Evolutionary conservation across 2,113 vertebrate species (phyloP).

Genomic region (Corythornis madagascariensis): DNA sequence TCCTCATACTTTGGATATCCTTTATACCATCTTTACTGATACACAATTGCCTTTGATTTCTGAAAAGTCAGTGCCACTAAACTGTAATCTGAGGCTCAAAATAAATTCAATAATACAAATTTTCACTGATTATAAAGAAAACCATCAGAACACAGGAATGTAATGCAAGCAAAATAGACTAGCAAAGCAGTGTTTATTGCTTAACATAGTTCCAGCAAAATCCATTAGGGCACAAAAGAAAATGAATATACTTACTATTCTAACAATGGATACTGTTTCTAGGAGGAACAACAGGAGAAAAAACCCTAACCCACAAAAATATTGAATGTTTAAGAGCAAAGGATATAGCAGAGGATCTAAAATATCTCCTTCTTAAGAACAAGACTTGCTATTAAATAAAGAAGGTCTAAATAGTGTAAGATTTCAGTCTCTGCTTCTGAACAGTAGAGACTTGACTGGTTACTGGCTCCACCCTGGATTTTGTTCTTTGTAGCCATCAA

Average conservation of each 20-base stretch:
- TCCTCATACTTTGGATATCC: background rate
- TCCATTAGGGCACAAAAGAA: background rate
- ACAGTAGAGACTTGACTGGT: background rate
- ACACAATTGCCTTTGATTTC: background rate
- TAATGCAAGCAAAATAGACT: background rate
- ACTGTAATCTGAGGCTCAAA: background rate
- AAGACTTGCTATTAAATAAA: background rate
- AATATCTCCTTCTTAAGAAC: background rate
- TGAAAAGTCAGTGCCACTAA: background rate
- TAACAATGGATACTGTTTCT: background rate
- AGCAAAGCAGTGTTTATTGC: background rate
- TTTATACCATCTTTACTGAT: background rate
- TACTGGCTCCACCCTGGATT: background rate
- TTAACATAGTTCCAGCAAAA: background rate
- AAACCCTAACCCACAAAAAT: background rate
- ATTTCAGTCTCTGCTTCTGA: background rate
- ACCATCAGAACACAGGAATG: background rate
- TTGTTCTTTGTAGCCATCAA: background rate
- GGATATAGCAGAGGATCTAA: background rate
- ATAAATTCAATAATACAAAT: accelerated
- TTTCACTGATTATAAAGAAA: background rate
- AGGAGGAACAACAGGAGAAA: background rate
- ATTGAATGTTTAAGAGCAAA: background rate
- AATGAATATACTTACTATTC: background rate
- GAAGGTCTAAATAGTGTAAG: background rate